Conservation (phyloP, 2,888 invertebrate species). For the Hyposoter dolosus region DNA sequence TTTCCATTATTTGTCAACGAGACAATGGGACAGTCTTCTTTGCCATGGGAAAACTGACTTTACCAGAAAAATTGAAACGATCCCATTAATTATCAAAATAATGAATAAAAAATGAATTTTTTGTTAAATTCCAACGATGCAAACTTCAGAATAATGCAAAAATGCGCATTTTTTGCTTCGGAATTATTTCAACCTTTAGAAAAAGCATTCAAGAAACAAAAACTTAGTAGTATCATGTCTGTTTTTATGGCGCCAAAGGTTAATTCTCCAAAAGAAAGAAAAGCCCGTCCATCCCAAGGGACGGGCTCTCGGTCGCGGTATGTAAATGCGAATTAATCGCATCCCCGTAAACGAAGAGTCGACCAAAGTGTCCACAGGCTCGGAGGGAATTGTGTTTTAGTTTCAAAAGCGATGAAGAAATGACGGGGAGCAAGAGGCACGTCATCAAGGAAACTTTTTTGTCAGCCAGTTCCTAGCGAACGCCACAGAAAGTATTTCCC, state of each 20-base stretch:
- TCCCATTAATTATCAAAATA: too few species aligned
- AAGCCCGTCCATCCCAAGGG: slow-evolving; percentile 36
- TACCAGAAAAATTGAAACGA: too few species aligned
- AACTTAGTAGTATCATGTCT: not conserved
- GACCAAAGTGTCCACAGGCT: slow-evolving; percentile 43
- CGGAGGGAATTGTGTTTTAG: slow-evolving; percentile 37
- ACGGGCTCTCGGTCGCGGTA: slow-evolving; percentile 34
- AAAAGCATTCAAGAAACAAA: not conserved
- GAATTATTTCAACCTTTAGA: too few species aligned
- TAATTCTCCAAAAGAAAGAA: slow-evolving; percentile 63
- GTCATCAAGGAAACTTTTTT: slow-evolving; percentile 47
- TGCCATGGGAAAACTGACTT: too few species aligned
- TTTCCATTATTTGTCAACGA: too few species aligned
- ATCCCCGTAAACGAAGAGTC: slow-evolving; percentile 29
- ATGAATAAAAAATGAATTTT: not conserved
- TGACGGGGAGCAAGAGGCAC: slow-evolving; percentile 22
- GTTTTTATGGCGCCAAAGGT: slow-evolving; percentile 43
- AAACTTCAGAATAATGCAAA: too few species aligned
- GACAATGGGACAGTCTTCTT: too few species aligned
- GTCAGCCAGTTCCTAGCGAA: too few species aligned
- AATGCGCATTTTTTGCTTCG: not conserved
- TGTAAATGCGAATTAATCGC: slow-evolving; percentile 65
- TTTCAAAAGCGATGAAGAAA: slow-evolving; percentile 30
- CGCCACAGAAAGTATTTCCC: too few species aligned
- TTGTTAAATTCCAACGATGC: too few species aligned